Evolutionary conservation across 2,797 vertebrate genomes (phyloP), one percentile per base, ranked within the genome.

Genomic region (Gadopsis bispinosus): DNA sequence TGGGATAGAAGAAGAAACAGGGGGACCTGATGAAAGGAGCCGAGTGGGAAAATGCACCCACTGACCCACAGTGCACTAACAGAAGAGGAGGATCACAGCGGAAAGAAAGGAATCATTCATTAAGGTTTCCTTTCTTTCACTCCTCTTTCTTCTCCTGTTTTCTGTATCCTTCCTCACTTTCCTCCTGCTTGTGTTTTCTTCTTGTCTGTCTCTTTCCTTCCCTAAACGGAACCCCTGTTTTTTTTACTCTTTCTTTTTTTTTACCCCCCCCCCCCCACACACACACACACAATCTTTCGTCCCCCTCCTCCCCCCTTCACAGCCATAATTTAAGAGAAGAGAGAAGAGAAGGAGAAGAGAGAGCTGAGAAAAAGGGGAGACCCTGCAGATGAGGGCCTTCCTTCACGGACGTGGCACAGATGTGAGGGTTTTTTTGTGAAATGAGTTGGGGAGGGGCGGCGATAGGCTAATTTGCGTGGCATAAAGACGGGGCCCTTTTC

Each of bases 401-500:
- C 90, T 90, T 90, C 88, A 89, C 82, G 85, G 91, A 88, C 92
- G 91, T 93, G 87, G 91, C 96, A 95, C 96, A 96, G 95, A 96
- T 96, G 95, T 93, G 93, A 94, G 85, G 0, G 81, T 96, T 95
- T 96, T 91, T 95, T 95, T 94, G 86, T 87, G 75, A 90, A 91
- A 85, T 81, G 90, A 90, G 90, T 89, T 88, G 92, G 94, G 93
- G 92, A 85, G 59, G 93, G 94, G 92, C 86, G 85, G 92, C 67
- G 88, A 91, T 94, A 94, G 95, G 95, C 95, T 96, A 95, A 95
- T 95, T 95, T 94, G 94, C 91, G 92, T 85, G 7, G 8, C 88
- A 93, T 94, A 95, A 94, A 95, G 92, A 91, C 92, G 88, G 81
- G 69, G 50, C 67, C 85, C 92, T 93, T 97, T 97, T 97, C 96